These are phyloP conservation scores for Enteromius unitaeniatus DNA, from an alignment of 2,797 vertebrate species.

Conservation along the genomic window DNA sequence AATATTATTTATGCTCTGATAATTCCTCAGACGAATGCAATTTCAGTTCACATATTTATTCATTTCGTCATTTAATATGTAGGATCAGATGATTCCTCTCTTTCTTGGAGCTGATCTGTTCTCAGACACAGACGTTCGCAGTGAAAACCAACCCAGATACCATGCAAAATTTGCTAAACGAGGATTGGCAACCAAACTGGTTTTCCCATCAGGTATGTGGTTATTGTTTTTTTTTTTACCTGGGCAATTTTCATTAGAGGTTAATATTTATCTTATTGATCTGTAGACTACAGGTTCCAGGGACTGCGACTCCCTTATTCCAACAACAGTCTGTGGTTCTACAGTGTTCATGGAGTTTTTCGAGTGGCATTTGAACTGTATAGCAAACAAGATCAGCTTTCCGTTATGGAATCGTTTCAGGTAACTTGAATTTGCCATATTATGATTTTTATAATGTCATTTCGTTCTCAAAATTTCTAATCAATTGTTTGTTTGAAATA, in stretches of 20 bases:
- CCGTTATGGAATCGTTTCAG: slow-evolving; percentile 82
- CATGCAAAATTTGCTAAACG: slow-evolving; percentile 85
- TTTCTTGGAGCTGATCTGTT: slow-evolving; percentile 85
- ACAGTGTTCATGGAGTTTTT: slow-evolving; percentile 84
- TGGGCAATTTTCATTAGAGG: background rate
- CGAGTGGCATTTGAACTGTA: slow-evolving; percentile 84
- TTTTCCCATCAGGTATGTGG: slow-evolving; percentile 77
- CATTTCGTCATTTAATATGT: slow-evolving; percentile 44
- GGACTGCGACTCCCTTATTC: slow-evolving; percentile 76
- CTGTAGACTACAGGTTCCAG: slow-evolving; percentile 78
- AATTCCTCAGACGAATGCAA: background rate
- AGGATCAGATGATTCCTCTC: slow-evolving; percentile 76
- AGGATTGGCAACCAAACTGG: slow-evolving; percentile 82
- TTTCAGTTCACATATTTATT: background rate
- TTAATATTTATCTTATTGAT: background rate
- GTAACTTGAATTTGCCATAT: slow-evolving; percentile 61
- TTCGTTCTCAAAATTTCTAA: background rate
- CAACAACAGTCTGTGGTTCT: slow-evolving; percentile 84
- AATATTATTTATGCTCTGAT: background rate
- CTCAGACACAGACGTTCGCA: slow-evolving; percentile 78
- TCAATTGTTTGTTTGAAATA: background rate
- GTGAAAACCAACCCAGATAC: slow-evolving; percentile 83
- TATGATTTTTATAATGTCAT: background rate
- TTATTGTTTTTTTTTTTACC: background rate
- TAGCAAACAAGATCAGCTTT: slow-evolving; percentile 79